These are phyloP conservation scores for Chlorodrepanis virens DNA, from an alignment of 2,113 vertebrate genomes.

Conservation along the genomic window DNA sequence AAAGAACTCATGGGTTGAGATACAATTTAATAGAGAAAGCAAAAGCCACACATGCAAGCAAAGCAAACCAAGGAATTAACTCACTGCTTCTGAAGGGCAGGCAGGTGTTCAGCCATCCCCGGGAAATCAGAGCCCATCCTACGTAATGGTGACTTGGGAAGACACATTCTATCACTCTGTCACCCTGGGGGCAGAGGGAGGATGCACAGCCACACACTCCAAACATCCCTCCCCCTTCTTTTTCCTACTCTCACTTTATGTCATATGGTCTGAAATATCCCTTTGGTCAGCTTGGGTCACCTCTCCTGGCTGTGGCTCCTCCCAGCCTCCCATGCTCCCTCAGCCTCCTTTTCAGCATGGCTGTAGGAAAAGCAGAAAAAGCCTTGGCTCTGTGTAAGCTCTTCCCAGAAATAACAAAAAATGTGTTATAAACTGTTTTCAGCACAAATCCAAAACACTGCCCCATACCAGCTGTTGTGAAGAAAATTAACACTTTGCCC, in stretches of 20 bases:
- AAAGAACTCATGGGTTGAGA: neutral
- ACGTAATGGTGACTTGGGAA: rapidly evolving
- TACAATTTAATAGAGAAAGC: neutral
- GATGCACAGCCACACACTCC: neutral
- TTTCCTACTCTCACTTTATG: no score
- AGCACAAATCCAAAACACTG: neutral
- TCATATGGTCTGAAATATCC: neutral
- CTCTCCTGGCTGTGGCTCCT: neutral
- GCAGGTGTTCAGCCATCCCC: neutral
- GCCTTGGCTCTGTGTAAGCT: neutral
- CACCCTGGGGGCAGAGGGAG: rapidly evolving
- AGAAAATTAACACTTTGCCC: neutral
- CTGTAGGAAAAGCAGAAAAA: neutral
- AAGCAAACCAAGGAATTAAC: neutral
- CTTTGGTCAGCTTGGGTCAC: neutral
- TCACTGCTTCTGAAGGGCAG: neutral
- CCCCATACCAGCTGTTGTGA: neutral
- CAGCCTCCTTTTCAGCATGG: neutral
- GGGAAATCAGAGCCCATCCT: neutral
- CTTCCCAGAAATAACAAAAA: neutral
- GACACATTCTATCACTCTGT: neutral
- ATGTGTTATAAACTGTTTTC: neutral
- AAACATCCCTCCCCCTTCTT: neutral
- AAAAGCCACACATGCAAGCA: neutral
- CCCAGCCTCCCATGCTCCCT: neutral